phyloP scores from a whole-genome alignment of 2,888 invertebrate species.

The Drosophila borborema region DNA sequence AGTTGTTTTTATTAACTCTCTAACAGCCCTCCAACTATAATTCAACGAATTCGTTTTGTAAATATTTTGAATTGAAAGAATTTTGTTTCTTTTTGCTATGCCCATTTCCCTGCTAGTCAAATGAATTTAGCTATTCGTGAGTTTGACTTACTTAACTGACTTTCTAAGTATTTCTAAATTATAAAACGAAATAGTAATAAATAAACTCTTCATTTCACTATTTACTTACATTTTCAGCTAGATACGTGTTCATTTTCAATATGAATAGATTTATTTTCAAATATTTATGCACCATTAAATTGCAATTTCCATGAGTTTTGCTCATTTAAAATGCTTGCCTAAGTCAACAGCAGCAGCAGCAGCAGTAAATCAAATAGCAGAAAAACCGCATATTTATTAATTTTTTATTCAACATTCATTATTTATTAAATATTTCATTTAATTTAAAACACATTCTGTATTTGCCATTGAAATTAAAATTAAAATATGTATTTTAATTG shows the following conservation, averaged over 20 bases:
- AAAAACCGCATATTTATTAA: not conserved
- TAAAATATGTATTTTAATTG: constrained; percentile 22
- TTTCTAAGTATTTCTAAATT: too few relatives aligned
- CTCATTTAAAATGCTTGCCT: not conserved
- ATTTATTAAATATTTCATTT: constrained; percentile 52
- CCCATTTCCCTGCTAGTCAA: not conserved
- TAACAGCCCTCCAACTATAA: too few relatives aligned
- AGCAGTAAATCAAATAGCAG: not conserved
- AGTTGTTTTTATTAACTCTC: too few relatives aligned
- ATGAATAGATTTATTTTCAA: not conserved
- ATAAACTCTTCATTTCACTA: not conserved
- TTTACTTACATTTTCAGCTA: not conserved
- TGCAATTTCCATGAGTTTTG: not conserved
- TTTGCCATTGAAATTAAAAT: constrained; percentile 25
- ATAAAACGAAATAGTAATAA: not conserved
- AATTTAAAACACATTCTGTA: constrained; percentile 35
- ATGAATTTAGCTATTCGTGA: not conserved
- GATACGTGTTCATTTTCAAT: not conserved
- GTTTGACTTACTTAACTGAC: not conserved
- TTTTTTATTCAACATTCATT: constrained; percentile 41
- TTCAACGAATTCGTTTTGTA: too few relatives aligned
- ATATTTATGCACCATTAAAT: not conserved
- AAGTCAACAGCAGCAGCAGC: not conserved
- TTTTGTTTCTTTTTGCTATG: not conserved
- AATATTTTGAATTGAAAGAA: not conserved